Evolutionary conservation across 2,113 vertebrate genomes (phyloP).

Genomic region (Motacilla tschutschensis): DNA sequence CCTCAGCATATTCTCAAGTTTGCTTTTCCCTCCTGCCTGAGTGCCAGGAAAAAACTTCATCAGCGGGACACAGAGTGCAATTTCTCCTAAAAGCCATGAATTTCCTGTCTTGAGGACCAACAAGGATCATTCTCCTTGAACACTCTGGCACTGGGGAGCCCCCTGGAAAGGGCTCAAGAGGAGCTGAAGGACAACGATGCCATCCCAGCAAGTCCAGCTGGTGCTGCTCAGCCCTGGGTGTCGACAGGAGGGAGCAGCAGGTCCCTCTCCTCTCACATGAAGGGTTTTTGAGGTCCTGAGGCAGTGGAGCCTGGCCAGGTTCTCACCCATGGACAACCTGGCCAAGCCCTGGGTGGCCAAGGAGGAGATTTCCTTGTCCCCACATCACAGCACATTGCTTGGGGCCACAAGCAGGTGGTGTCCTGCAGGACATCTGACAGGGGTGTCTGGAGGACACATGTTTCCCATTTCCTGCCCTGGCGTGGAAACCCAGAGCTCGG

Average conservation of each 20-base stretch:
- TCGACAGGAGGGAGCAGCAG: not conserved
- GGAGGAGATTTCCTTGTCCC: not conserved
- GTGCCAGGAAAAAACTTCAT: not conserved
- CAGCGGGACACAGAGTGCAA: not conserved
- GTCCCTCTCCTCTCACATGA: accelerated
- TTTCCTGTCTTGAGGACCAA: not conserved
- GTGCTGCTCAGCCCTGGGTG: not conserved
- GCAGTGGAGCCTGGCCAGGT: not conserved
- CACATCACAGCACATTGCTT: not conserved
- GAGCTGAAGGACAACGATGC: not conserved
- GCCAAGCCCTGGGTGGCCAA: not conserved
- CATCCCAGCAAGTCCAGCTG: not conserved
- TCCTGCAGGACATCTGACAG: not conserved
- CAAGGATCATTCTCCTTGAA: not conserved
- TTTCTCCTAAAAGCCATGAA: not conserved
- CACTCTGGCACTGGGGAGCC: not conserved
- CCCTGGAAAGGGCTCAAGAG: not conserved
- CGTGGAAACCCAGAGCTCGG: not conserved
- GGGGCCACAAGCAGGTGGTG: not conserved
- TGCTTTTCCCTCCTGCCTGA: not conserved
- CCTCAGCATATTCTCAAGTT: not conserved
- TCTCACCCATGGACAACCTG: not conserved
- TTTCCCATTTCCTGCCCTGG: not conserved
- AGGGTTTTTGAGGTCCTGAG: not conserved
- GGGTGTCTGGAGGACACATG: too few species aligned